Conservation (phyloP, 2,797 vertebrate species). For the Meda fulgida region DNA sequence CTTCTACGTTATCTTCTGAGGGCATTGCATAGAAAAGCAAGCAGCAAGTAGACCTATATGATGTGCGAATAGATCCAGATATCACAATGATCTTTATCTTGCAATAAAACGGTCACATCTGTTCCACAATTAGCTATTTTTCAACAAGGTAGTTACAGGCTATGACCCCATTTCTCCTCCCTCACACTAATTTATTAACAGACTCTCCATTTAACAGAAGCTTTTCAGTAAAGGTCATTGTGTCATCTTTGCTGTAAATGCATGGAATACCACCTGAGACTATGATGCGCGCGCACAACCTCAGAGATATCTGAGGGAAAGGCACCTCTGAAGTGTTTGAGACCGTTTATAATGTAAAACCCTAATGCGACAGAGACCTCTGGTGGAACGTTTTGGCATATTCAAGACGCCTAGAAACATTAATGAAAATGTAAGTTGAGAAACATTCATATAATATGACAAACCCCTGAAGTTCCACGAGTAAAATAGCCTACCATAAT, state of each 20-base stretch:
- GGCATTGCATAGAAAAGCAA: not conserved
- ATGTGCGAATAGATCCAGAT: not conserved
- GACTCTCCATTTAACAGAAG: conserved; percentile 18
- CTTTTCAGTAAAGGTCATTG: conserved; percentile 39
- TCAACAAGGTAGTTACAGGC: conserved; percentile 3
- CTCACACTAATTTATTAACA: conserved; percentile 33
- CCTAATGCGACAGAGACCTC: conserved; percentile 1
- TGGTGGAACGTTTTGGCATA: not conserved
- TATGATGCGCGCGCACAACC: not conserved
- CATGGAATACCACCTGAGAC: conserved; percentile 37
- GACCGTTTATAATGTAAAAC: not conserved
- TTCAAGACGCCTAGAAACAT: not conserved
- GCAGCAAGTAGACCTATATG: not conserved
- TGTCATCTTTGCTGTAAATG: conserved; percentile 37
- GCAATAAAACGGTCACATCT: conserved; percentile 18
- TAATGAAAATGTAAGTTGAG: not conserved
- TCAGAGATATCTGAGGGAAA: not conserved
- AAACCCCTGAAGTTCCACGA: not conserved
- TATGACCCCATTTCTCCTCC: conserved; percentile 5
- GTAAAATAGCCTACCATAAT: not conserved
- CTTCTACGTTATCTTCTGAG: not conserved
- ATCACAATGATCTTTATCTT: conserved; percentile 1
- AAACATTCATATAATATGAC: not conserved
- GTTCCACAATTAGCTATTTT: conserved; percentile 27
- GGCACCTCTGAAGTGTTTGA: not conserved